These are phyloP conservation scores for Recurvirostra avosetta DNA, from an alignment of 2,113 vertebrate genomes.

Conservation along the genomic window DNA sequence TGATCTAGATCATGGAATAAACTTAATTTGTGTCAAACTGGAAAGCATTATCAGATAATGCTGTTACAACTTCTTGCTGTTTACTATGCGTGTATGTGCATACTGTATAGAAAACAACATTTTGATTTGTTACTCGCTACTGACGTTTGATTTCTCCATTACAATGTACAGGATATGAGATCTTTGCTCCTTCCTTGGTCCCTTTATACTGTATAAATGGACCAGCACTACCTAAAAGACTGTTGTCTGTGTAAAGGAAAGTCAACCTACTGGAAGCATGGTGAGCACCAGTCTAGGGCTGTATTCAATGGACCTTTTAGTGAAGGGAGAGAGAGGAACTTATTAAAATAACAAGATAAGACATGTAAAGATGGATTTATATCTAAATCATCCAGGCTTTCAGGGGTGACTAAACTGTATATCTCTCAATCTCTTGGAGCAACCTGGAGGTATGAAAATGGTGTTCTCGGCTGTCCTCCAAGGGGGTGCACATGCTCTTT, in stretches of 20 bases:
- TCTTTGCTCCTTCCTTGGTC: neutral
- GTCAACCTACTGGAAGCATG: neutral
- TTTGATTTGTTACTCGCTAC: neutral
- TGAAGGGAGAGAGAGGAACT: neutral
- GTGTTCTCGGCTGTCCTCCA: fast-evolving
- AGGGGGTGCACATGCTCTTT: neutral
- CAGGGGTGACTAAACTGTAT: neutral
- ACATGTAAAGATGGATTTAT: neutral
- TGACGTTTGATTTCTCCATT: neutral
- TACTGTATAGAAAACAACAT: neutral
- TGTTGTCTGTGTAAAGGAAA: neutral
- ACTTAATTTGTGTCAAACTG: neutral
- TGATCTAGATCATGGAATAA: neutral
- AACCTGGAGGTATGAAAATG: neutral
- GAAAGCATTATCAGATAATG: neutral
- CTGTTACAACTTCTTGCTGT: neutral
- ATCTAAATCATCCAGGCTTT: neutral
- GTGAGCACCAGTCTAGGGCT: neutral
- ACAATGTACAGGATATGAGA: neutral
- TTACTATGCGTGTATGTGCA: neutral
- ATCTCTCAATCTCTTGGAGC: neutral
- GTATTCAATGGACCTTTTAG: neutral
- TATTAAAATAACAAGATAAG: neutral
- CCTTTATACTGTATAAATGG: neutral
- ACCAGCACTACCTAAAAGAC: neutral